Conservation (phyloP, 2,113 vertebrate genomes). For the Ammospiza caudacuta region DNA sequence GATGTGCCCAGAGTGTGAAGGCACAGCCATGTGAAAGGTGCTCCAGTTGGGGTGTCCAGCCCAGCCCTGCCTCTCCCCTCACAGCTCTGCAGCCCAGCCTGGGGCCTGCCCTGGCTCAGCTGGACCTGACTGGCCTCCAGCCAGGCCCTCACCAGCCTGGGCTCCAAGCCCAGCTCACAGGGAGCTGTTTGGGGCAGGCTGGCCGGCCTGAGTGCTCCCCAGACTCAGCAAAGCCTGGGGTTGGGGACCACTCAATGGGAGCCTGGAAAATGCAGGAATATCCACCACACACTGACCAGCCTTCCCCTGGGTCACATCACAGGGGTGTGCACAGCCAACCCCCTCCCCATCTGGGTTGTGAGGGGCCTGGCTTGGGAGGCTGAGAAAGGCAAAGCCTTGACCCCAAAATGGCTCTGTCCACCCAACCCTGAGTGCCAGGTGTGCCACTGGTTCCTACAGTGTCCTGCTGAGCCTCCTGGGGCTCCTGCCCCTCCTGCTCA, state of each 20-base stretch:
- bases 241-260: background rate
- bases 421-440: background rate
- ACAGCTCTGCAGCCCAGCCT: background rate
- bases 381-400: background rate
- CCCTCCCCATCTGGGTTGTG: accelerated
- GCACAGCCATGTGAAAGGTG: accelerated
- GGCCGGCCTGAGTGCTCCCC: background rate
- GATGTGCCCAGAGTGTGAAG: background rate
- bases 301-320: background rate
- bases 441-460: accelerated
- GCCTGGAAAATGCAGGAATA: background rate
- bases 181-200: background rate
- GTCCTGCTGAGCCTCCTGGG: background rate
- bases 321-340: accelerated
- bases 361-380: background rate
- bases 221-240: background rate
- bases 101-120: background rate
- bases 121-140: background rate
- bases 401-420: background rate
- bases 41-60: accelerated
- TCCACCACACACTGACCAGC: background rate
- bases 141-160: background rate
- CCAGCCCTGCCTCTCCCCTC: background rate
- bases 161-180: background rate
- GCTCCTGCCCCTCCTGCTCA: background rate